A percentile compares a stretch with the other conserved stretches of the same genome.
phyloP scores from a whole-genome alignment of 2,888 invertebrate genomes.

The Lepidochrysops patricia region DNA sequence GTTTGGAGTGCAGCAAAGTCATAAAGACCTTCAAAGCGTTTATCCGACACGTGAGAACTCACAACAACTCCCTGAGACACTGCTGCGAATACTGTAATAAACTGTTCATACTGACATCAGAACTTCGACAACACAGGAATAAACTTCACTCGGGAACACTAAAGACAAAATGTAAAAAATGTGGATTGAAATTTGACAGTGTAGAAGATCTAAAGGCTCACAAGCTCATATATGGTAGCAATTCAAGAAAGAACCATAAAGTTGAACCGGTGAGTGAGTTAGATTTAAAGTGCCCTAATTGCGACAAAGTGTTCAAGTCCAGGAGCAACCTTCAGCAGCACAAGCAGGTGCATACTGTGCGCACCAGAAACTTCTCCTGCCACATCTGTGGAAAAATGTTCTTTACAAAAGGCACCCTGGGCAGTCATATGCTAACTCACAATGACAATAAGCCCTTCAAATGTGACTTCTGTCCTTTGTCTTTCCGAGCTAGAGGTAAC shows the following conservation, averaged over 20 bases:
- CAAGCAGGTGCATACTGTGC: slow-evolving; percentile 57
- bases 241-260: slow-evolving; percentile 21
- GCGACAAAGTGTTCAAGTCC: slow-evolving; percentile 56
- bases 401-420: slow-evolving; percentile 59
- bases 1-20: slow-evolving; percentile 51
- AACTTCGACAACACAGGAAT: slow-evolving; percentile 44
- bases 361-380: slow-evolving; percentile 56
- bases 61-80: slow-evolving; percentile 46
- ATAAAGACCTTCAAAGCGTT: slow-evolving; percentile 43
- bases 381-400: slow-evolving; percentile 68
- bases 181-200: slow-evolving; percentile 46
- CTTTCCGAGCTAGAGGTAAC: slow-evolving; percentile 59
- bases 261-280: slow-evolving; percentile 22
- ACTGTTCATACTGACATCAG: slow-evolving; percentile 34
- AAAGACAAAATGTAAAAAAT: slow-evolving; percentile 42
- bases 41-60: slow-evolving; percentile 48
- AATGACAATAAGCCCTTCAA: slow-evolving; percentile 58
- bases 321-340: slow-evolving; percentile 55
- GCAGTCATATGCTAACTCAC: slow-evolving; percentile 57
- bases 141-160: slow-evolving; percentile 33
- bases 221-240: slow-evolving; percentile 40
- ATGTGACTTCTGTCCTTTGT: slow-evolving; percentile 58
- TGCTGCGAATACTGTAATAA: slow-evolving; percentile 60
- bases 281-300: slow-evolving; percentile 52
- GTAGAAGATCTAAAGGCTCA: slow-evolving; percentile 50